phyloP scores from a whole-genome alignment of 2,888 invertebrate genomes.

The Labia minor region DNA sequence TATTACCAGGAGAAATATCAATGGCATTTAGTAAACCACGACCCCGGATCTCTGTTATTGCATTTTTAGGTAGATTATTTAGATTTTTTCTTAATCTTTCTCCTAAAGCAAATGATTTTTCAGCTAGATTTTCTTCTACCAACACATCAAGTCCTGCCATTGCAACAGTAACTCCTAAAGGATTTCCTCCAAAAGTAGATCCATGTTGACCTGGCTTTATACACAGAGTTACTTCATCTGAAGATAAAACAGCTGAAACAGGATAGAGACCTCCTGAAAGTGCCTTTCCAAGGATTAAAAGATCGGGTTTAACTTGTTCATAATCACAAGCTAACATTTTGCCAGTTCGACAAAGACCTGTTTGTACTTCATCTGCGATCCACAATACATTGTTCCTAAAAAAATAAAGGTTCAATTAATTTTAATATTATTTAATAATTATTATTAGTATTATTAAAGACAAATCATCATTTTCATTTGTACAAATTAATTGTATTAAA shows the following conservation, averaged over 20 bases:
- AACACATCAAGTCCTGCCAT: constrained; percentile 75
- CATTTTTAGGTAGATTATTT: constrained; percentile 57
- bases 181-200: constrained; percentile 95
- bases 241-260: constrained; percentile 72
- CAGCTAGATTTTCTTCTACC: constrained; percentile 71
- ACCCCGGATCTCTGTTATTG: constrained; percentile 67
- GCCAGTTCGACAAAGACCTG: constrained; percentile 85
- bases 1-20: constrained; percentile 58
- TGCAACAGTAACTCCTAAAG: constrained; percentile 77
- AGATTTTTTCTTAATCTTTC: constrained; percentile 58
- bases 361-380: constrained; percentile 94
- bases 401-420: background rate
- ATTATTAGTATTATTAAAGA: background rate
- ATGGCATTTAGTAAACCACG: constrained; percentile 86
- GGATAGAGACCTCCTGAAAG: constrained; percentile 77
- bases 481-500: too few species aligned
- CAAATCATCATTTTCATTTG: too few species aligned
- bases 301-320: constrained; percentile 78
- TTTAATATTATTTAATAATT: background rate
- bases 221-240: constrained; percentile 72
- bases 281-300: constrained; percentile 85
- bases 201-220: constrained; percentile 90
- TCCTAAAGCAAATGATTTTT: constrained; percentile 72
- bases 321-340: constrained; percentile 76
- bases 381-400: constrained; percentile 67